Base-by-base conservation (phyloP, 2,113 vertebrate genomes). In the Panthera uncia region DNA sequence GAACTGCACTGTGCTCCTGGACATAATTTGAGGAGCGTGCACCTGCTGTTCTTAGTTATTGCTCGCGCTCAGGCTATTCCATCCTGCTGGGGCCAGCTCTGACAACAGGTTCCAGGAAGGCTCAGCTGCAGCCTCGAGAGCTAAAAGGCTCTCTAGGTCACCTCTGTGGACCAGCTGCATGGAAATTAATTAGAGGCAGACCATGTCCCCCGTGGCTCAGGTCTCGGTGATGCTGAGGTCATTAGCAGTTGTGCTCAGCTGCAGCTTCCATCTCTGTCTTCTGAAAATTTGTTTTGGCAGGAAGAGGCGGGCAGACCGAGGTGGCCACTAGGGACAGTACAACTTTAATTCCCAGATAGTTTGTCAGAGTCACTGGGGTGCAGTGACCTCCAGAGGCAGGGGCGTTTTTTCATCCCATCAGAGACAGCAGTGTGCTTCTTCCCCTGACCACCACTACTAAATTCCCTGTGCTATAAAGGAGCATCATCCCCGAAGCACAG, bases 261-360 rank as follows among this genome's bases (percentile, higher is more conserved):
- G 14, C 55, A 19, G 9, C 94, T 85, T 84, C 95, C 38, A 69
- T 92, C 79, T 66, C 36, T 45, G 6, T 33, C 65, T 93, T 88
- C 91, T 96, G 94, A 86, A 92, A 90, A 88, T 74, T 68, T 65
- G 41, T 92, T 87, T 52, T 1, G 19, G 36, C 29, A 66, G 63
- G 87, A 52, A 96, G 41, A 94, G n/a, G 71, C 10, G 9, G 55
- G 27, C 63, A 73, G 14, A 63, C 41, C 2, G 33, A 52, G 16
- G 7, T 85, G 19, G 61, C 63, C 68, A n/a, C 94, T 31, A 27
- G 91, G 61, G 63, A 91, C 4, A 45, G 61, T 65, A 65, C 85
- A 79, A 29, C 91, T 91, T 95, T 87, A 93, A 97, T 95, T 89
- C 71, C 68, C 27, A 52, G 78, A n/a, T 91, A 33, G 52, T 80